phyloP scores from a whole-genome alignment of 2,888 invertebrate species.

The Heliconius sara region DNA sequence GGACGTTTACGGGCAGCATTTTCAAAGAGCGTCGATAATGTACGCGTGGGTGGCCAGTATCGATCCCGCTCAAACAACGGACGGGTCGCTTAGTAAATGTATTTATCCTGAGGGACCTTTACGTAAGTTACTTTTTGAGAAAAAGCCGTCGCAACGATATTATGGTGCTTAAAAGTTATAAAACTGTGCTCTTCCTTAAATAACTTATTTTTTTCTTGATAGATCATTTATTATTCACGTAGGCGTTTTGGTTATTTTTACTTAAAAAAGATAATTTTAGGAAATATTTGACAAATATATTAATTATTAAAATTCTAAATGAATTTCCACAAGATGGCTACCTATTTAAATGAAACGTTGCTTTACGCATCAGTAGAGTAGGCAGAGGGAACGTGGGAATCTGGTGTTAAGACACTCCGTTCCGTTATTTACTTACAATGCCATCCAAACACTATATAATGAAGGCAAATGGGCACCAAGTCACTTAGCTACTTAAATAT shows the following conservation, averaged over 20 bases:
- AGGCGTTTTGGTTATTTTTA: no score
- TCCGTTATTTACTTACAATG: neutral
- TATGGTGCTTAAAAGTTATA: neutral
- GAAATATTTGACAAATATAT: no score
- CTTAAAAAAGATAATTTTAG: no score
- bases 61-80: slow-evolving; percentile 19
- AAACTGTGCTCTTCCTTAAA: neutral
- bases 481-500: neutral
- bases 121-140: neutral
- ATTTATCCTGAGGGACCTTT: slow-evolving; percentile 1
- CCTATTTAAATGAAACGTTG: no score
- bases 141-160: neutral
- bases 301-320: no score
- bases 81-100: neutral
- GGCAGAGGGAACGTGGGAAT: no score
- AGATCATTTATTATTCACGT: neutral
- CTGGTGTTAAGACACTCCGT: no score
- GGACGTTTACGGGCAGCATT: slow-evolving; percentile 11
- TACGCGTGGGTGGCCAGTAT: slow-evolving; percentile 19
- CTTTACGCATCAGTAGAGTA: no score
- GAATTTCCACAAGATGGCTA: no score
- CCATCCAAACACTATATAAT: neutral
- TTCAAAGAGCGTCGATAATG: slow-evolving; percentile 27
- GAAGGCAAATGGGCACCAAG: neutral
- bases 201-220: neutral